A percentile compares a stretch with the other conserved stretches of the same genome.
Evolutionary conservation across 2,888 invertebrate species (phyloP).

Genomic region (Lacanobia wlatinum): DNA sequence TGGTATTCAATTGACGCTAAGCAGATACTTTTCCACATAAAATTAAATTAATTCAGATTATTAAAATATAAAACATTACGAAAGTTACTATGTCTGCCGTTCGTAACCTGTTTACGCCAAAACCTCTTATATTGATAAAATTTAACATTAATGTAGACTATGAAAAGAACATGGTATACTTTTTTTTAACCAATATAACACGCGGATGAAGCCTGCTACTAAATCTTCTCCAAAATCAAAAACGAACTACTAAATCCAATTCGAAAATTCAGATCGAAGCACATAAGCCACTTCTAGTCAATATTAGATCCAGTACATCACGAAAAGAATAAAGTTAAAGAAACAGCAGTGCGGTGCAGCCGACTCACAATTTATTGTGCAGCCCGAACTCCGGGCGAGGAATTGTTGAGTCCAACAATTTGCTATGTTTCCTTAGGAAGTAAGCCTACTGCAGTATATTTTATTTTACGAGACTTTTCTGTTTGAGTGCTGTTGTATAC

Average conservation of each 20-base stretch:
- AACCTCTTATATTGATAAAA: too few relatives aligned
- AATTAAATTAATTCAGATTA: too few relatives aligned
- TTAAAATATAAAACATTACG: too few relatives aligned
- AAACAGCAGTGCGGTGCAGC: conserved; percentile 66
- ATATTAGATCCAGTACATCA: conserved; percentile 60
- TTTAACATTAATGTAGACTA: too few relatives aligned
- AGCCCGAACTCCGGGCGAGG: conserved; percentile 56
- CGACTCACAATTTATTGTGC: conserved; percentile 71
- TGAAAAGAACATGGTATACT: too few relatives aligned
- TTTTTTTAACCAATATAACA: too few relatives aligned
- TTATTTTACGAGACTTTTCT: conserved; percentile 33
- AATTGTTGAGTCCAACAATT: conserved; percentile 65
- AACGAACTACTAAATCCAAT: conserved; percentile 19
- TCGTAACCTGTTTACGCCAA: too few relatives aligned
- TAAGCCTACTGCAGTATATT: conserved; percentile 53
- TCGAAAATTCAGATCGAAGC: conserved; percentile 14
- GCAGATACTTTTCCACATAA: too few relatives aligned
- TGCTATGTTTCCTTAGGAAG: conserved; percentile 50
- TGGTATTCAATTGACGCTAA: too few relatives aligned
- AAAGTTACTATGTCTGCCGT: too few relatives aligned
- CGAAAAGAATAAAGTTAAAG: conserved; percentile 65
- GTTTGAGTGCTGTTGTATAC: background rate
- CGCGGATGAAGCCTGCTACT: background rate
- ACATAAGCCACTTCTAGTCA: conserved; percentile 56
- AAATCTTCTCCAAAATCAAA: background rate